phyloP scores from a whole-genome alignment of 2,797 vertebrate species.

The Mormyrus hasselquistii region DNA sequence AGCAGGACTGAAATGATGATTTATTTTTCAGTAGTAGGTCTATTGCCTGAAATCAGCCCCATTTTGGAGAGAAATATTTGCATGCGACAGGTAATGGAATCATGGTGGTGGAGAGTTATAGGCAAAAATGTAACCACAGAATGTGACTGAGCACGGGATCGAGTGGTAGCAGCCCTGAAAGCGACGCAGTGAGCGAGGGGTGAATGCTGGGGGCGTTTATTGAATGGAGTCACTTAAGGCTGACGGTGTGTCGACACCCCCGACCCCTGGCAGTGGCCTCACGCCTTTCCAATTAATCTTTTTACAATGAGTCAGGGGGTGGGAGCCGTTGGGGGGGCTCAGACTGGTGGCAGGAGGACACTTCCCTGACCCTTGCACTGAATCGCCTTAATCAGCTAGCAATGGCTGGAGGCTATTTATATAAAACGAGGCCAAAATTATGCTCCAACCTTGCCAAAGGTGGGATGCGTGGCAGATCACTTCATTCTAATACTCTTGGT shows the following conservation, averaged over 20 bases:
- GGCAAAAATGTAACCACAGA: not conserved
- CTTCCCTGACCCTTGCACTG: not conserved
- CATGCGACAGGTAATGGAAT: not conserved
- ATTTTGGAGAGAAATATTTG: not conserved
- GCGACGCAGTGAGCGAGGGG: slow-evolving; percentile 6
- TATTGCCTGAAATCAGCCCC: not conserved
- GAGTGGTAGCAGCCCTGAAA: not conserved
- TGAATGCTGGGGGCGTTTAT: slow-evolving; percentile 10
- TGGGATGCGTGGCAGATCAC: not conserved
- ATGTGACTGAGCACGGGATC: slow-evolving; percentile 6
- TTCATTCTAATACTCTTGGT: not conserved
- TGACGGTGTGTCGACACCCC: not conserved
- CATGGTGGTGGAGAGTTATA: not conserved
- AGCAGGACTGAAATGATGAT: not conserved
- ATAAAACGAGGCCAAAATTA: not conserved
- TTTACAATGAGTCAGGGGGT: not conserved
- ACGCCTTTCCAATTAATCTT: slow-evolving; percentile 24
- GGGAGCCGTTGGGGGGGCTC: not conserved
- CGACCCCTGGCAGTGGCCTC: not conserved
- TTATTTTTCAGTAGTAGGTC: not conserved
- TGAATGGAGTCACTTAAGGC: slow-evolving; percentile 21
- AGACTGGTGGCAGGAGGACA: not conserved
- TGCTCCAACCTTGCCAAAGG: not conserved
- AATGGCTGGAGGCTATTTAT: not conserved
- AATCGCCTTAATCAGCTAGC: not conserved